Evolutionary conservation across 2,797 vertebrate genomes (phyloP), one percentile per base, ranked within the genome.

Genomic region (Fundulus diaphanus): DNA sequence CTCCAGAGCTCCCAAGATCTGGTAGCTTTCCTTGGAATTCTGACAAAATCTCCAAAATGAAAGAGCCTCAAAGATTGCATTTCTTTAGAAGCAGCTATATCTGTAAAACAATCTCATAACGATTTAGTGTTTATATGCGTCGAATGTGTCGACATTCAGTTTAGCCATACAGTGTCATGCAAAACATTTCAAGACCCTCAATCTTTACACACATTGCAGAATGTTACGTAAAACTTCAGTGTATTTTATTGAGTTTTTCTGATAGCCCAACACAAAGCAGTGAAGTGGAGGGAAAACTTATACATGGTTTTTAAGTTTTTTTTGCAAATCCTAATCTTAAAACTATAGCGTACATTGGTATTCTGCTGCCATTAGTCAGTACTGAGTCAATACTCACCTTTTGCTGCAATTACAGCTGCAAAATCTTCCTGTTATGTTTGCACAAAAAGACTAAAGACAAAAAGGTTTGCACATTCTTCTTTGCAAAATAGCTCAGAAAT

Each of bases 1-100:
- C n/a, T 13, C 59, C 56, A 29, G 59, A 81, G 61, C 57, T 79
- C 49, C 61, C 51, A 48, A 69, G 44, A 71, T 48, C 76, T 8
- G 48, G 48, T 59, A 33, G 24, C 2, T 74, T 65, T 65, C 24
- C 15, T 31, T 59, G 11, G 67, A 42, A 49, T 57, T 73, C 56
- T 65, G 35, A 66, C 27, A 15, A 44, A 75, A 63, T 77, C 24
- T 11, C 16, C 13, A 57, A 72, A 4, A 65, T 54, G 57, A 22
- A 5, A 15, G 22, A 37, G 37, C 37, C 46, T 76, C 15, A 70
- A 33, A 13, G n/a, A 52, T 66, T 35, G 48, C 13, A 54, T 68
- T 27, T 78, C 31, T 18, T 71, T n/a, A 48, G 2, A 46, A 27
- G 27, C 3, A 2, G 27, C 33, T 8, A 7, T n/a, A 13, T 69